Evolutionary conservation across 2,797 vertebrate species (phyloP).

Genomic region (Propithecus deckenii): DNA sequence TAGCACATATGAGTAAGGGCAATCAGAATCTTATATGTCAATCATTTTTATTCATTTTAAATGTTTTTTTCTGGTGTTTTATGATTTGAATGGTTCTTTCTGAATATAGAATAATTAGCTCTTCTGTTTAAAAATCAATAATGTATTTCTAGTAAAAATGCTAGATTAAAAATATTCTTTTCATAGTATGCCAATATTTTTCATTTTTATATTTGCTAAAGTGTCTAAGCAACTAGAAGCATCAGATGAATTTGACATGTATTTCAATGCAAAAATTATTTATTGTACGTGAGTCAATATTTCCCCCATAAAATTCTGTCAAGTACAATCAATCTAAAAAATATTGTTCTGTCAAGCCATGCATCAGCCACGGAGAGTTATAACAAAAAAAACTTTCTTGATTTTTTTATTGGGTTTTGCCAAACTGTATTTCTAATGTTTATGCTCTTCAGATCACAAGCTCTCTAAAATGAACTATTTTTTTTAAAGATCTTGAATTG

Average conservation of each 20-base stretch:
- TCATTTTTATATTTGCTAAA: conserved; percentile 23
- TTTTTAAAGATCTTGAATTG: not conserved
- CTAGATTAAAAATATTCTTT: conserved; percentile 20
- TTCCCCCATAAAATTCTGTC: not conserved
- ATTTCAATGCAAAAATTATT: conserved; percentile 57
- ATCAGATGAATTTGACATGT: not conserved
- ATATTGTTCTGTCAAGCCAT: not conserved
- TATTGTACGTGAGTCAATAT: conserved; percentile 1
- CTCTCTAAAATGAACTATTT: not conserved
- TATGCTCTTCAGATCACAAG: not conserved
- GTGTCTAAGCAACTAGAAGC: conserved; percentile 2
- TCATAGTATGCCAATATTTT: conserved; percentile 7
- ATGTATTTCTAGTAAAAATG: not conserved
- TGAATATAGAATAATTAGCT: not conserved
- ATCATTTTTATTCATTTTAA: not conserved
- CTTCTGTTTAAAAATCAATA: conserved; percentile 11
- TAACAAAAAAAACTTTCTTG: not conserved
- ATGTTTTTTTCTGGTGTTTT: not conserved
- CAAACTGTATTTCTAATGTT: conserved; percentile 3
- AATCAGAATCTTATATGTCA: not conserved
- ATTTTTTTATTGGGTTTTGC: not conserved
- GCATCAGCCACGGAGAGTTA: not conserved
- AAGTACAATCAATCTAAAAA: not conserved
- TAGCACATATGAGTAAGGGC: not conserved
- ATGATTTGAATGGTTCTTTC: not conserved